These are phyloP conservation scores for Drosophila limbata DNA, from an alignment of 2,888 invertebrate genomes.

Conservation along the genomic window DNA sequence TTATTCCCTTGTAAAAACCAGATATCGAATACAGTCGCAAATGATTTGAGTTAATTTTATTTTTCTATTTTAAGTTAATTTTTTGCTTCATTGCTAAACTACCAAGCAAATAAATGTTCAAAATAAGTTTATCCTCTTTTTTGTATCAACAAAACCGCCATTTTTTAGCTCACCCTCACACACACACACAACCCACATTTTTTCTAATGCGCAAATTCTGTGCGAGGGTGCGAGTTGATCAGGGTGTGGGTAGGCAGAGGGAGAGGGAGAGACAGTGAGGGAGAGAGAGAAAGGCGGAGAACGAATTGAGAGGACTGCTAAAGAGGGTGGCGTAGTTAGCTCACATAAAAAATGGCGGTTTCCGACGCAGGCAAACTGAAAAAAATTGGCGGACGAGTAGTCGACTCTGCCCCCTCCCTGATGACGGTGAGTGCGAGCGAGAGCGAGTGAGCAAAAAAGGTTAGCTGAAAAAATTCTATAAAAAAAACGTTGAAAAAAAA, in stretches of 20 bases:
- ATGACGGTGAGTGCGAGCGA: slow-evolving; percentile 20
- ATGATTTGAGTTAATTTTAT: slow-evolving; percentile 1
- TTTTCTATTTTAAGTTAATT: background rate
- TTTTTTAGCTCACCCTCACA: slow-evolving; percentile 41
- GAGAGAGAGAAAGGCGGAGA: slow-evolving; percentile 33
- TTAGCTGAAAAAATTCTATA: slow-evolving; percentile 35
- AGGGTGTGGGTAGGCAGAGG: slow-evolving; percentile 25
- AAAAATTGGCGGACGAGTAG: slow-evolving; percentile 37
- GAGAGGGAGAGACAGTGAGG: slow-evolving; percentile 1
- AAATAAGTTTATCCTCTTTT: slow-evolving; percentile 27
- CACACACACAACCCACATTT: slow-evolving; percentile 58
- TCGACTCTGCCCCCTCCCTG: slow-evolving; percentile 10
- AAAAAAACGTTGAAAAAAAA: slow-evolving; percentile 61
- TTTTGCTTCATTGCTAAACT: background rate
- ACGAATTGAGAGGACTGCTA: slow-evolving; percentile 30
- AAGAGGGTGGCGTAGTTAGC: slow-evolving; percentile 63
- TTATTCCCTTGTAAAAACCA: background rate
- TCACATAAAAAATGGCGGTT: slow-evolving; percentile 80
- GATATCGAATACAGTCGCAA: background rate
- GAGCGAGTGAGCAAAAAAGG: slow-evolving; percentile 32
- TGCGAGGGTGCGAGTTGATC: slow-evolving; percentile 49
- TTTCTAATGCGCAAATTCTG: slow-evolving; percentile 71
- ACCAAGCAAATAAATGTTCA: slow-evolving; percentile 20
- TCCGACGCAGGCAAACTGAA: slow-evolving; percentile 71
- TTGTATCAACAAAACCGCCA: slow-evolving; percentile 48